Base-by-base conservation (phyloP, 2,113 vertebrate species). In the Fregata magnificens region DNA sequence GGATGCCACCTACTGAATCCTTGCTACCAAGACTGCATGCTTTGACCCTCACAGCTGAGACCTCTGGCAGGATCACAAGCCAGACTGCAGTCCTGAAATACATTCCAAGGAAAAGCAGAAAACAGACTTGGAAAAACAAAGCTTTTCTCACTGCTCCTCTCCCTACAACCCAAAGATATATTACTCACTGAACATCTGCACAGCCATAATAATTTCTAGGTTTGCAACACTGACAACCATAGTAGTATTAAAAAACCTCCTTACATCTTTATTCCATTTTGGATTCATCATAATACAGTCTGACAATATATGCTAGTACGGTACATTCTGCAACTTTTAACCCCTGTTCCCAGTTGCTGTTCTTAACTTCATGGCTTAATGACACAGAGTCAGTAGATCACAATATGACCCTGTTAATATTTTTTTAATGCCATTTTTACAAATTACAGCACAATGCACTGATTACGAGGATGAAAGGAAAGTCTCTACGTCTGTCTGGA, bases 401-500 rank as follows among this genome's bases (percentile, higher is more conserved):
- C 90, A 95, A 87, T 96, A 96, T 96, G 93, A 95, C 97, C 96
- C 92, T 86, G 87, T 87, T 98, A 97, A 95, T 97, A 97, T 94
- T 96, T 95, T 95, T 96, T 97, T 97, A 98, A 98, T 98, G 98
- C 96, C 95, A 95, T 96, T 98, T 98, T 96, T 97, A 97, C 94
- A 98, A 98, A 98, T 98, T 97, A 96, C 96, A 98, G 95, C 93
- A 96, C 96, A 98, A 98, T 97, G 96, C 95, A 94, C 97, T 73
- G 92, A 98, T 98, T 97, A 97, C 10, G 5, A 66, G 97, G 98
- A 98, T 97, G 95, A 98, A 98, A 97, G 96, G 84, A 90, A 96
- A 96, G 96, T 93, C 97, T 97, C 92, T 65, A 70, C 3, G 63
- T 97, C 96, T 77, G 92, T 97, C 97, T 97, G 96, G 96, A 97